Percentiles rank a stretch among this genome's conserved stretches.
Conservation (phyloP, 2,888 invertebrate species). For the Polydesmus complanatus region DNA sequence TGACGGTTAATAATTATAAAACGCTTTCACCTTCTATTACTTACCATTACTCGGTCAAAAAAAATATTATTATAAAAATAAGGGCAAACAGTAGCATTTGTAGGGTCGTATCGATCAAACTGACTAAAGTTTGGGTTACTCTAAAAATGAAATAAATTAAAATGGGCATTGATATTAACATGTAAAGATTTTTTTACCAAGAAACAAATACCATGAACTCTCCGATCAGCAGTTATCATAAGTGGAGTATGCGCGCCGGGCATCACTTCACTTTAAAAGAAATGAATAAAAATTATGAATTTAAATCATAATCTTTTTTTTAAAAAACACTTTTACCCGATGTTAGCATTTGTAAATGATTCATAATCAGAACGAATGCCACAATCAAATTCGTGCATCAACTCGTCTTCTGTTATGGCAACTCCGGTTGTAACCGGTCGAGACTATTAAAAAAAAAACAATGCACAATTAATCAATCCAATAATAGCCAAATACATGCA, state of each 20-base stretch:
- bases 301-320: neutral
- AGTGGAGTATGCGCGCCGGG: neutral
- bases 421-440: neutral
- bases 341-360: neutral
- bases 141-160: neutral
- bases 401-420: neutral
- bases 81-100: neutral
- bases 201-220: neutral
- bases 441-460: neutral
- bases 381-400: neutral
- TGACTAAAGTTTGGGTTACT: neutral
- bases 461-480: neutral
- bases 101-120: neutral
- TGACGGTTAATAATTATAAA: too few relatives aligned
- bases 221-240: neutral
- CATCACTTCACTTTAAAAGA: neutral
- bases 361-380: neutral
- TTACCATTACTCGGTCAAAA: neutral
- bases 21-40: neutral
- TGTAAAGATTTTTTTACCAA: neutral
- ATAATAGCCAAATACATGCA: neutral
- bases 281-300: neutral
- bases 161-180: neutral
- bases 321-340: neutral
- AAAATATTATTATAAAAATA: neutral